These are phyloP conservation scores for Alviniconcha marisindica DNA, from an alignment of 1,140 invertebrate species.

Conservation along the genomic window DNA sequence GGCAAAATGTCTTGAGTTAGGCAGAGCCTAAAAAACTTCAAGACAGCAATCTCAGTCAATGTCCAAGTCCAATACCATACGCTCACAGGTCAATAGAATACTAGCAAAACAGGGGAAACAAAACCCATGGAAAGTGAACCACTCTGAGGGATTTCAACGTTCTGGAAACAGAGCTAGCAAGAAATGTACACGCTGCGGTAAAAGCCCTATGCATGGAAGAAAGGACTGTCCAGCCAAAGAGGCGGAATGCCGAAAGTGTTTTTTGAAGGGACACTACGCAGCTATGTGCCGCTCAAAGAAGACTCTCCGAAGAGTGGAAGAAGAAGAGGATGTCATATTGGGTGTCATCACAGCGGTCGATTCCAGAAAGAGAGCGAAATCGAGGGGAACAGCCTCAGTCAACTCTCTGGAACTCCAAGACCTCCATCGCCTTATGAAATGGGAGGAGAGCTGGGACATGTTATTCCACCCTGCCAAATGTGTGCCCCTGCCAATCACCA, in stretches of 20 bases:
- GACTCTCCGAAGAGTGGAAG: not conserved
- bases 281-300: not conserved
- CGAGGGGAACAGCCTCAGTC: not conserved
- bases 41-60: not conserved
- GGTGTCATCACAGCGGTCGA: not conserved
- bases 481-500: too few species aligned
- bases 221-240: conserved; percentile 3
- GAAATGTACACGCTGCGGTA: not conserved
- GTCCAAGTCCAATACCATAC: not conserved
- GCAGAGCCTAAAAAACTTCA: not conserved
- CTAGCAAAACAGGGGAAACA: not conserved
- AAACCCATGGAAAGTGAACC: not conserved
- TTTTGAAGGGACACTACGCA: not conserved
- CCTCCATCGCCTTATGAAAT: too few species aligned
- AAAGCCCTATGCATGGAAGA: conserved; percentile 1
- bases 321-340: not conserved
- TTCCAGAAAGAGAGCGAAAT: too few species aligned
- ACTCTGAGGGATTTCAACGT: not conserved
- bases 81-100: not conserved
- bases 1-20: not conserved
- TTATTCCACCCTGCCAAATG: too few species aligned
- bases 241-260: not conserved
- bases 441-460: too few species aligned
- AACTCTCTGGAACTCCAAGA: not conserved
- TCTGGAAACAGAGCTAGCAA: not conserved